Percentiles rank a stretch among this genome's conserved stretches.
Evolutionary conservation across 1,140 invertebrate species (phyloP).

Genomic region (Luehdorfia chinensis): DNA sequence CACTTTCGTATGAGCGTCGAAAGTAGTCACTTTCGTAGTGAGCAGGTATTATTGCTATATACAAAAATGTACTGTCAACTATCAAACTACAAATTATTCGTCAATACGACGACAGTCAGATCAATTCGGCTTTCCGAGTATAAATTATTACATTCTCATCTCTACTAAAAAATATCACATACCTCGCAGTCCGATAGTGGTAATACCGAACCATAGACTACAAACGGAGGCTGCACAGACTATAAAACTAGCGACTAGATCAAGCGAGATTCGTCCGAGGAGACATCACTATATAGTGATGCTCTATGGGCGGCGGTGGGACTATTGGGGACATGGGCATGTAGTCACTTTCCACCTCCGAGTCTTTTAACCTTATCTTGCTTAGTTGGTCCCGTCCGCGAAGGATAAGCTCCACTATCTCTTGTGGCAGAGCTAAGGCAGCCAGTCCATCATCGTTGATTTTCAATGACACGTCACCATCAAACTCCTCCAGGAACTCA

Average conservation of each 20-base stretch:
- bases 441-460: slow-evolving; percentile 32
- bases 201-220: not conserved
- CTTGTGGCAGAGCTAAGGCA: slow-evolving; percentile 38
- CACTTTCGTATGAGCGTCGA: not conserved
- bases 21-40: not conserved
- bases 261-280: slow-evolving; percentile 51
- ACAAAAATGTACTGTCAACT: not conserved
- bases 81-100: not conserved
- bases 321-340: slow-evolving; percentile 58
- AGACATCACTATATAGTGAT: slow-evolving; percentile 65
- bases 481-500: slow-evolving; percentile 40
- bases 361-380: slow-evolving; percentile 36
- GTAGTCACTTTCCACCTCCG: slow-evolving; percentile 44
- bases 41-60: not conserved
- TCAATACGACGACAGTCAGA: slow-evolving; percentile 1
- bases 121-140: not conserved
- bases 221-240: not conserved
- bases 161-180: slow-evolving; percentile 9
- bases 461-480: slow-evolving; percentile 34
- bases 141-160: slow-evolving; percentile 1
- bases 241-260: slow-evolving; percentile 23
- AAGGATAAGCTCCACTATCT: slow-evolving; percentile 48
- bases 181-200: not conserved
- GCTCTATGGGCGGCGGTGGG: slow-evolving; percentile 38
- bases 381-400: slow-evolving; percentile 32